Conservation (phyloP, 2,888 invertebrate species). For the Drosophila nigricruria region DNA sequence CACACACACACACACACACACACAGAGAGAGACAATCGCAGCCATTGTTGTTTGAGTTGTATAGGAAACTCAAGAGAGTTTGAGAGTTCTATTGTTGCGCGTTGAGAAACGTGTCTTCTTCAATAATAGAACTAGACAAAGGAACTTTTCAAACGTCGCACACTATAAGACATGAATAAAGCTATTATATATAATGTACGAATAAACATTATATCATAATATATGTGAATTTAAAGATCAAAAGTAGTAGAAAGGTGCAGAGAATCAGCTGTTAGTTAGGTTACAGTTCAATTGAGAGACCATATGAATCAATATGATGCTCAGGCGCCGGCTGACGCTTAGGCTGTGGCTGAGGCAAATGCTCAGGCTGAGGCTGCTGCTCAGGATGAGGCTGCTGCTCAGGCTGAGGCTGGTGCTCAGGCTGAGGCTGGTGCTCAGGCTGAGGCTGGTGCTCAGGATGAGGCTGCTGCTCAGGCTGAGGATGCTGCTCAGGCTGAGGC, state of each 20-base stretch:
- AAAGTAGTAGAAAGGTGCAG: background rate
- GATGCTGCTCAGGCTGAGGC: too few species aligned
- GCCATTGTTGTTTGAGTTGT: slow-evolving; percentile 24
- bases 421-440: too few species aligned
- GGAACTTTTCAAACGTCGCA: slow-evolving; percentile 4
- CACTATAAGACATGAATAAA: background rate
- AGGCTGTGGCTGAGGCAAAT: too few species aligned
- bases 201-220: background rate
- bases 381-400: too few species aligned
- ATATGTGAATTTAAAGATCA: background rate
- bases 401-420: too few species aligned
- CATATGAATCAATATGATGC: background rate
- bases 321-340: too few species aligned
- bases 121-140: slow-evolving; percentile 28
- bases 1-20: slow-evolving; percentile 20
- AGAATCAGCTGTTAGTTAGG: background rate
- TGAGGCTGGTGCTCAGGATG: too few species aligned
- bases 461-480: too few species aligned
- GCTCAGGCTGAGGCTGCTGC: too few species aligned
- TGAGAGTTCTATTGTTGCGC: slow-evolving; percentile 18
- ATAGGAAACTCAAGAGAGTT: slow-evolving; percentile 25
- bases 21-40: slow-evolving; percentile 14
- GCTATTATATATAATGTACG: background rate
- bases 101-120: slow-evolving; percentile 36
- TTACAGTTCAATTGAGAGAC: background rate